A percentile compares a stretch with the other conserved stretches of the same genome.
phyloP scores from a whole-genome alignment of 2,113 vertebrate genomes.

The Trematocara stigmaticum region DNA sequence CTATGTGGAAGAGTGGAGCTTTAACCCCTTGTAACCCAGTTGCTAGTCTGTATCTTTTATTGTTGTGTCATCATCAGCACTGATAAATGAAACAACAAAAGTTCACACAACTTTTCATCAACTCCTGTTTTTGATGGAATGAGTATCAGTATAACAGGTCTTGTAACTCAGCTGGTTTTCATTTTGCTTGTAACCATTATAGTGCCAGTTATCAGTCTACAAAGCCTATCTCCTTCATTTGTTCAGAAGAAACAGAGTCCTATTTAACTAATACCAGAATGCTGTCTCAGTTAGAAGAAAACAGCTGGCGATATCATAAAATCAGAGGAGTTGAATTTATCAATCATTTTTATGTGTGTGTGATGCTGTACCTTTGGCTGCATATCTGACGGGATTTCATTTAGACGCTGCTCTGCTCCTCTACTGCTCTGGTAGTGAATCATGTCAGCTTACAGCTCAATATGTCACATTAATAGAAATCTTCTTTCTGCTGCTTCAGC shows the following conservation, averaged over 20 bases:
- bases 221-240: background rate
- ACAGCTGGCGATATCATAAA: background rate
- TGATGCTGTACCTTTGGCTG: background rate
- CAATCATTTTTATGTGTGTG: background rate
- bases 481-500: background rate
- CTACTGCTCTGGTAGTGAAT: background rate
- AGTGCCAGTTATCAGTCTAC: background rate
- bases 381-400: background rate
- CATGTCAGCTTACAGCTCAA: background rate
- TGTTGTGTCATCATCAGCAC: background rate
- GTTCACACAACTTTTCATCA: background rate
- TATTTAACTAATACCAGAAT: background rate
- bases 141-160: background rate
- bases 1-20: accelerated
- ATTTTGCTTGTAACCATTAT: background rate
- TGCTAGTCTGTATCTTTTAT: background rate
- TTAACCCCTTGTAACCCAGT: accelerated
- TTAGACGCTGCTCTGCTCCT: background rate
- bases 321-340: background rate
- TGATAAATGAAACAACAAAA: background rate
- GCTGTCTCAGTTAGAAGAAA: background rate
- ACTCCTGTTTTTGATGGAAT: background rate
- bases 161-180: background rate
- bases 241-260: background rate
- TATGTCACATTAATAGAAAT: background rate